A percentile compares a stretch with the other conserved stretches of the same genome.
These are phyloP conservation scores for Merops nubicus DNA, from an alignment of 2,113 vertebrate species.

Conservation along the genomic window DNA sequence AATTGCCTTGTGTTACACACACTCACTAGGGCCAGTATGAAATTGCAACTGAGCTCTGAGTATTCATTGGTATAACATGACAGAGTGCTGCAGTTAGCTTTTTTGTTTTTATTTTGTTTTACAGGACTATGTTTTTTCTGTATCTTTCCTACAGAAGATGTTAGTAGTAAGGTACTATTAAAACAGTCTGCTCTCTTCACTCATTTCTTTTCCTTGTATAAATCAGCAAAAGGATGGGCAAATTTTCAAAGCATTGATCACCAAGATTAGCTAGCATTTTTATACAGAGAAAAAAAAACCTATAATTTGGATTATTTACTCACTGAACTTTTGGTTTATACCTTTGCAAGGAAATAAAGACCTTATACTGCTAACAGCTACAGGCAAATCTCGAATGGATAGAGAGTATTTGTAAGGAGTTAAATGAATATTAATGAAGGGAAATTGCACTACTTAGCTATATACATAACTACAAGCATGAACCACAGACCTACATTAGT, in stretches of 20 bases:
- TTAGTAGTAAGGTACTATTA: background rate
- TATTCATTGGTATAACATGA: background rate
- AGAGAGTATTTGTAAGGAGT: background rate
- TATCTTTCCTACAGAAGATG: background rate
- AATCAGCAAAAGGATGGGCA: background rate
- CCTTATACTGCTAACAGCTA: background rate
- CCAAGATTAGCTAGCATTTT: background rate
- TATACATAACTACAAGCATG: background rate
- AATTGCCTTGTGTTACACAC: background rate
- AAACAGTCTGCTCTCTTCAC: background rate
- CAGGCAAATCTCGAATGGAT: background rate
- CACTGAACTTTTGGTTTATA: background rate
- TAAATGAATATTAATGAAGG: constrained; percentile 12
- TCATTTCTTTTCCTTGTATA: background rate
- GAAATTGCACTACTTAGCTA: background rate
- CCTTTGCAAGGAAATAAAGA: background rate
- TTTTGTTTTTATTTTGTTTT: background rate
- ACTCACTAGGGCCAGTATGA: background rate
- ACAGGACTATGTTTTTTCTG: background rate
- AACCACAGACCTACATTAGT: background rate
- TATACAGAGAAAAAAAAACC: background rate
- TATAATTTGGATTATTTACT: background rate
- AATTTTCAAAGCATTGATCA: background rate
- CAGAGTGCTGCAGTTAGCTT: background rate
- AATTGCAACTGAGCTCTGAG: background rate